Conservation (phyloP, 2,888 invertebrate genomes). For the Sarcophaga caerulescens region DNA sequence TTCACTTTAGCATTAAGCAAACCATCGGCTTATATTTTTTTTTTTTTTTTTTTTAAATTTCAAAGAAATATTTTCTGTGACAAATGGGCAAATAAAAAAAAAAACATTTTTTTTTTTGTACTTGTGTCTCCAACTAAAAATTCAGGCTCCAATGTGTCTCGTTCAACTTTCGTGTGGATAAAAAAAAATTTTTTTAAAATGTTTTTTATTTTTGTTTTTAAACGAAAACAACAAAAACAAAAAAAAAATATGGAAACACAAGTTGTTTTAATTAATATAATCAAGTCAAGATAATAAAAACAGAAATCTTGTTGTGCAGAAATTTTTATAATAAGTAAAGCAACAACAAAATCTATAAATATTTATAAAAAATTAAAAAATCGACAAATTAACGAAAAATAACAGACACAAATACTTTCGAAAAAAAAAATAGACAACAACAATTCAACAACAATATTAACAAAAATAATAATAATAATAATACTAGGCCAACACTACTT, state of each 20-base stretch:
- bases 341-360: conserved; percentile 27
- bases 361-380: conserved; percentile 37
- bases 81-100: too few species aligned
- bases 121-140: not conserved
- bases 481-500: not conserved
- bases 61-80: too few species aligned
- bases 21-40: too few species aligned
- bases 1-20: too few species aligned
- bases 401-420: too few species aligned
- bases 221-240: too few species aligned
- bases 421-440: too few species aligned
- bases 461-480: not conserved
- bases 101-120: too few species aligned
- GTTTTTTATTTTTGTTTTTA: too few species aligned
- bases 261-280: conserved; percentile 32
- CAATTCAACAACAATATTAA: too few species aligned
- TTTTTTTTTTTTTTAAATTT: too few species aligned
- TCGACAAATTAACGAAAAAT: conserved; percentile 15
- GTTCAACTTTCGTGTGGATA: conserved; percentile 19
- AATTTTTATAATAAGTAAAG: not conserved
- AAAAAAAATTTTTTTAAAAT: not conserved
- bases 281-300: conserved; percentile 14
- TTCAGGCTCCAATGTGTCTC: conserved; percentile 57
- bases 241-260: conserved; percentile 35
- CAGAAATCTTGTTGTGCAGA: conserved; percentile 6